Evolutionary conservation across 2,797 vertebrate species (phyloP), one percentile per base, ranked within the genome.

Genomic region (Muscicapa comitata): DNA sequence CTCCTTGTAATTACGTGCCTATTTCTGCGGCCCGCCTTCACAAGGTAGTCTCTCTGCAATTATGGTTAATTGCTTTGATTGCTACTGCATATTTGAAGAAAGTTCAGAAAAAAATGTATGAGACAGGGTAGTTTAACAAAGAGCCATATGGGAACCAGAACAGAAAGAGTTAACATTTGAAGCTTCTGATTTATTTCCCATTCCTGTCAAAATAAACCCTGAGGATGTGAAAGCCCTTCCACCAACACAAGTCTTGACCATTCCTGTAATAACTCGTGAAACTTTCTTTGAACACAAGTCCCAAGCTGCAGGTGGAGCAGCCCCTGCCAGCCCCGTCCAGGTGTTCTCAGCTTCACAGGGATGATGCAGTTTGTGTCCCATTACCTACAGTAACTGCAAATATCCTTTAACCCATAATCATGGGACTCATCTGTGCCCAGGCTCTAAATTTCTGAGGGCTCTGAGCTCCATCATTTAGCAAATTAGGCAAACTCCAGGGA

Each of bases 1-100:
- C 94, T 93, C 82, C 45, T 92, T 95, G 95, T 95, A 97, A 94
- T 94, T 96, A 87, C 89, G 93, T 90, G 75, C 89, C 96, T 97
- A 97, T 96, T 93, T 94, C 93, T 96, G 95, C 11, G 73, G 74
- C 95, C 96, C 42, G 12, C 97, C 93, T 93, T 90, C 84, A 17
- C 83, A 90, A 89, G 93, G 97, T 96, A 95, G 95, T 95, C 96
- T 96, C 94, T 94, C 92, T 94, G 88, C 93, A 97, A 97, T 97
- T 97, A 97, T 6, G 96, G 88, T 88, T 97, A 97, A 97, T 96
- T 93, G 93, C 87, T 88, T 96, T 96, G 95, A 97, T 97, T 97
- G 94, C 85, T 93, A 45, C 84, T 58, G 95, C 96, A 71, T 86
- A 93, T 97, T 97, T 96, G 89, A 79, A 91, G 94, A 94, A 96